These are phyloP conservation scores for Tinea semifulvella DNA, from an alignment of 2,888 invertebrate genomes.

Conservation along the genomic window DNA sequence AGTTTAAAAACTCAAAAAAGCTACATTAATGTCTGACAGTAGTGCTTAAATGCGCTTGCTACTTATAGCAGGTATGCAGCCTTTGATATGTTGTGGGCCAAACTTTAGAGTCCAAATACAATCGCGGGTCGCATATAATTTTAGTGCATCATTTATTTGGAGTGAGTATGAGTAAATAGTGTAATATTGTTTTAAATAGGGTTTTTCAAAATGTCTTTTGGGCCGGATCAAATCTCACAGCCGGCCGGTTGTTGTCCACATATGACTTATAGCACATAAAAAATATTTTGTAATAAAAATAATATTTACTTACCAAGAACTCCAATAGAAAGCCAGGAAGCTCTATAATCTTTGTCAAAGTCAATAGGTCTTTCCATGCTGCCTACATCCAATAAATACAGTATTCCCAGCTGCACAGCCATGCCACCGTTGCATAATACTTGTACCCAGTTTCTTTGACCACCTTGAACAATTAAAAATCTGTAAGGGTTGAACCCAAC, in stretches of 20 bases:
- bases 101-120: too few species aligned
- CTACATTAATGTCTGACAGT: background rate
- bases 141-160: too few species aligned
- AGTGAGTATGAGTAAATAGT: too few species aligned
- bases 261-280: background rate
- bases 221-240: too few species aligned
- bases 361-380: constrained; percentile 82
- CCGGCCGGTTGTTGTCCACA: background rate
- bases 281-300: background rate
- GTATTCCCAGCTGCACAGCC: constrained; percentile 78
- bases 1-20: too few species aligned
- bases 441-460: constrained; percentile 89
- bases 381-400: constrained; percentile 83
- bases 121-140: too few species aligned
- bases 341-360: constrained; percentile 76
- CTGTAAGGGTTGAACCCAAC: background rate
- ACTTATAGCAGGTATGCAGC: too few species aligned
- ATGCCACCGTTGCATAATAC: constrained; percentile 91
- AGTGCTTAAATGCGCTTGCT: too few species aligned
- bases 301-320: constrained; percentile 67
- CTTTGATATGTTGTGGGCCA: too few species aligned
- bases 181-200: too few species aligned
- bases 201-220: too few species aligned
- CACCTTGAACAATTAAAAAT: constrained; percentile 65
- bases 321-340: constrained; percentile 84